Conservation (phyloP, 2,797 vertebrate genomes). For the Sandelia bainsii region DNA sequence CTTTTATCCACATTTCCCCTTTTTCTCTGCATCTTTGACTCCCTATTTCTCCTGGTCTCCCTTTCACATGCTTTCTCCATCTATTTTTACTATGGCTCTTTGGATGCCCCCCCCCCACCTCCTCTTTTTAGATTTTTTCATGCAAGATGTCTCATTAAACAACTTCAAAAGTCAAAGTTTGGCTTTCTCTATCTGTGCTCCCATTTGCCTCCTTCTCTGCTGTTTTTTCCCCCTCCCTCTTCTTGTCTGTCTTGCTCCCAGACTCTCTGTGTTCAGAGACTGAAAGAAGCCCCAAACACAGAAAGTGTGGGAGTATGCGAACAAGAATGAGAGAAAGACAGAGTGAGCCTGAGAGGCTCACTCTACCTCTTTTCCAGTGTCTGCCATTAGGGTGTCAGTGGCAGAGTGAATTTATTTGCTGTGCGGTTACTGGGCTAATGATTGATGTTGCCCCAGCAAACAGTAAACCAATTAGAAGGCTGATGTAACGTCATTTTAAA, state of each 20-base stretch:
- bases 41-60: slow-evolving; percentile 21
- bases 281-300: slow-evolving; percentile 73
- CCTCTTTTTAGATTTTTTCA: slow-evolving; percentile 47
- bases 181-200: slow-evolving; percentile 68
- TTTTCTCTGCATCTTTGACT: slow-evolving; percentile 42
- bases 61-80: slow-evolving; percentile 44
- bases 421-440: slow-evolving; percentile 94
- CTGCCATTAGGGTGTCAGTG: slow-evolving; percentile 95
- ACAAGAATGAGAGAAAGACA: slow-evolving; percentile 74
- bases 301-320: slow-evolving; percentile 77
- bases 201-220: slow-evolving; percentile 67
- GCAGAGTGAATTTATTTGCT: slow-evolving; percentile 98
- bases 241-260: slow-evolving; percentile 48
- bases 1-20: slow-evolving; percentile 26
- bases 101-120: slow-evolving; percentile 26
- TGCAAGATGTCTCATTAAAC: slow-evolving; percentile 78
- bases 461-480: slow-evolving; percentile 99
- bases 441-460: slow-evolving; percentile 98
- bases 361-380: slow-evolving; percentile 79
- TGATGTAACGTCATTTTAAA: slow-evolving; percentile 99
- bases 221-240: slow-evolving; percentile 16
- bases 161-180: slow-evolving; percentile 80
- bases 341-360: slow-evolving; percentile 69
- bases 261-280: slow-evolving; percentile 67
- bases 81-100: slow-evolving; percentile 63